Evolutionary conservation across 2,888 invertebrate species (phyloP).

Genomic region (Diabrotica balteata): DNA sequence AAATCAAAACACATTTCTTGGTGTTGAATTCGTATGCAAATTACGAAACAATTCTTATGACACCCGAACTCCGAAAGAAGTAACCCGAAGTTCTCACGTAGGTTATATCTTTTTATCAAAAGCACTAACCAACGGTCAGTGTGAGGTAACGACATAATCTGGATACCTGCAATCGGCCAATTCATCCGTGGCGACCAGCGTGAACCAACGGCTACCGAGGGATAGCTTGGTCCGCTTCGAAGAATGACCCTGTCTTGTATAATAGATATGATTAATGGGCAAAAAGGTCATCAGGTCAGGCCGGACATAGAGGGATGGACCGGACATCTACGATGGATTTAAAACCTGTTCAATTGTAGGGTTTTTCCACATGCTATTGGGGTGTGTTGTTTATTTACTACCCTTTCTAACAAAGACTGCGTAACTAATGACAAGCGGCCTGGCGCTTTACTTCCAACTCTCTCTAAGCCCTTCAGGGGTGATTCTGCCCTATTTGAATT

Average conservation of each 20-base stretch:
- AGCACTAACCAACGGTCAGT: conserved; percentile 55
- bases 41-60: conserved; percentile 53
- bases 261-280: conserved; percentile 63
- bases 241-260: conserved; percentile 55
- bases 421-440: conserved; percentile 50
- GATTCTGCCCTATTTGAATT: neutral
- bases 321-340: conserved; percentile 56
- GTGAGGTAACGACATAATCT: conserved; percentile 62
- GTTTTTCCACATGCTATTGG: conserved; percentile 51
- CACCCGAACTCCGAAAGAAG: conserved; percentile 49
- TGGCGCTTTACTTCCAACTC: conserved; percentile 29
- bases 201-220: conserved; percentile 3
- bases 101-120: conserved; percentile 50
- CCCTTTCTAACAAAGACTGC: conserved; percentile 52
- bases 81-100: conserved; percentile 57
- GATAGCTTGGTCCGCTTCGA: conserved; percentile 44
- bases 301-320: conserved; percentile 60
- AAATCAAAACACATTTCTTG: conserved; percentile 59
- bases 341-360: conserved; percentile 55
- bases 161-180: conserved; percentile 49
- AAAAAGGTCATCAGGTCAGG: conserved; percentile 59
- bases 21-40: conserved; percentile 60
- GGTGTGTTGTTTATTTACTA: conserved; percentile 57
- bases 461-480: conserved; percentile 13
- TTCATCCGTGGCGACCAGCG: conserved; percentile 14